Conservation (phyloP, 2,797 vertebrate genomes). For the Otolemur crassicaudatus region DNA sequence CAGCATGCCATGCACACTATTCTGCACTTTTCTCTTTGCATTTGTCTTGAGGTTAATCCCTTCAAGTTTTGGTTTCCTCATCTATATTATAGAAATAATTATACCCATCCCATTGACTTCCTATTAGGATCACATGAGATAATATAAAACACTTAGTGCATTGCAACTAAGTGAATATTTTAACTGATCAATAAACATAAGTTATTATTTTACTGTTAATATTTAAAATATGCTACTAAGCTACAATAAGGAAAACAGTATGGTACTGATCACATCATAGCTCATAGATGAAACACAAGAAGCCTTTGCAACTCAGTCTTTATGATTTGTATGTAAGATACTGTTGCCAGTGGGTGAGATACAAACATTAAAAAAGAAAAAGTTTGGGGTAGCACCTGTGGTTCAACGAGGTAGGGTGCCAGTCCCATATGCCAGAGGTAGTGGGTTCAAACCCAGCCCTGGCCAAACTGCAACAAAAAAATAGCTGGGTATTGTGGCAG, state of each 20-base stretch:
- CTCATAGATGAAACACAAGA: neutral
- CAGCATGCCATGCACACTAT: too few relatives aligned
- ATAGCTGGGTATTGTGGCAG: too few relatives aligned
- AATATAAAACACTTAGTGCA: neutral
- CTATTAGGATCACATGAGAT: neutral
- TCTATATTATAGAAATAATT: neutral
- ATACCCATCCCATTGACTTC: neutral
- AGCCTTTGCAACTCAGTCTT: neutral
- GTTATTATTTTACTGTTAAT: neutral
- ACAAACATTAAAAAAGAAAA: neutral
- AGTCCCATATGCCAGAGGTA: too few relatives aligned
- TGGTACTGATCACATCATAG: neutral
- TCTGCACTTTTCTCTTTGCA: neutral
- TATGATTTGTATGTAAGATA: neutral
- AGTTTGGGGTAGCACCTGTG: neutral
- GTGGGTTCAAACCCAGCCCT: too few relatives aligned
- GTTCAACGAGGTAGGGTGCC: too few relatives aligned
- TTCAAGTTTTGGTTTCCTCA: neutral
- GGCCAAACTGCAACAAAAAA: too few relatives aligned
- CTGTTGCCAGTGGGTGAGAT: neutral
- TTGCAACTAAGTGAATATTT: neutral
- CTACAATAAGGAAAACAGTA: neutral
- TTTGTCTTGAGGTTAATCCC: conserved; percentile 18
- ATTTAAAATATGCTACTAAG: neutral
- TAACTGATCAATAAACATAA: neutral